Base-by-base conservation (phyloP, 1,140 invertebrate genomes). In the Cydia fagiglandana region DNA sequence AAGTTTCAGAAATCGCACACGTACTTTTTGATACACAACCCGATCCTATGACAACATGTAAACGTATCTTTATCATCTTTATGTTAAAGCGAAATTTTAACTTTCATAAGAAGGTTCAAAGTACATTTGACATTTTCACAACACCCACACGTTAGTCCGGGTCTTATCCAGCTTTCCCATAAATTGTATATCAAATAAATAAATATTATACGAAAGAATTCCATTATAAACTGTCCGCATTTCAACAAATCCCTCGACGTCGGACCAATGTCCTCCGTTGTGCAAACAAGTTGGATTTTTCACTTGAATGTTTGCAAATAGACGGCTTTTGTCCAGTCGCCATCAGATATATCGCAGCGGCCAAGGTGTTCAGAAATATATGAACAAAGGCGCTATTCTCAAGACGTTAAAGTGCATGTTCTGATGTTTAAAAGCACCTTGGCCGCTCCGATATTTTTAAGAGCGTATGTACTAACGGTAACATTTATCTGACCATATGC, bases 181-280 rank as follows among this genome's bases (percentile, higher is more conserved):
- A 41, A 41, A 41, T 68, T 17, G 38, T 68, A 34, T 68, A 38
- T 7, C 24, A 68, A 68, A 34, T 15, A 41, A 68, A 5, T 66
- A 66, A 66, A 66, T 68, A 68, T 68, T 68, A 34, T 68, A 68
- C 34, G 2, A 68, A 68, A 34, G 64, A 68, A 68, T 68, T 34
- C 64, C 64, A 68, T 68, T 68, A 68, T 68, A 64, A 64, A 34
- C 30, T 20, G 28, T 56, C 53, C 53, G 15, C 53, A 17, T 15
- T n/a, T 64, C 30, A 15, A 34, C 30, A 68, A 68, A 68, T 68
- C 64, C 64, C 64, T n/a, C 64, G 64, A 9, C 38, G 38, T 10
- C 64, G 34, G 64, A 68, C 30, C 28, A 38, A 30, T 34, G 28
- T 28, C 24, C 2, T 68, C 64, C 24, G 64, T 64, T 64, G n/a